Evolutionary conservation across 1,140 invertebrate species (phyloP).

Genomic region (Pristionchus pacificus): DNA sequence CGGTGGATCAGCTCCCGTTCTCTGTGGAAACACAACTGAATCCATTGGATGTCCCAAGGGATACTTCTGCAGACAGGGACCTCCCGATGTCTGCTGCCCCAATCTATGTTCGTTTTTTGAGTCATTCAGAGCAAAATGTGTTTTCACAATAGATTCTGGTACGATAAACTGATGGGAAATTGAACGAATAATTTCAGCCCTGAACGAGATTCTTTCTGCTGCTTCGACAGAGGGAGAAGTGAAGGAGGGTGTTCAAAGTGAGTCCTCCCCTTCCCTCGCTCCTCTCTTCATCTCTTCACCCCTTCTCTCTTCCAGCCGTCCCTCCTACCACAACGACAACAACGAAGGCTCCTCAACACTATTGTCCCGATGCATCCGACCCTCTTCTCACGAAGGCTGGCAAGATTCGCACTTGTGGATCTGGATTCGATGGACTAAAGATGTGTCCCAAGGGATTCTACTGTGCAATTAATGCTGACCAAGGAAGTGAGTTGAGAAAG

Average conservation of each 20-base stretch:
- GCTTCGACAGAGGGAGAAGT: too few relatives aligned
- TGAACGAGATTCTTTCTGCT: too few relatives aligned
- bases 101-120: constrained; percentile 8
- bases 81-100: constrained; percentile 55
- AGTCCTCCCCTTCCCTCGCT: too few relatives aligned
- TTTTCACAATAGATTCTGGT: too few relatives aligned
- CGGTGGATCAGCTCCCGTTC: constrained; percentile 44
- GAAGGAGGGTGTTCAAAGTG: too few relatives aligned
- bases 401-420: constrained; percentile 40
- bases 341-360: constrained; percentile 24
- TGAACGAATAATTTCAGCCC: too few relatives aligned
- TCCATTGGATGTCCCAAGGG: constrained; percentile 54
- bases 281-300: too few relatives aligned
- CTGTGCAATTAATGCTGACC: constrained; percentile 49
- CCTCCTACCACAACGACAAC: constrained; percentile 9
- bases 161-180: too few relatives aligned
- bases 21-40: constrained; percentile 55
- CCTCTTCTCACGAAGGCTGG: constrained; percentile 40
- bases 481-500: constrained; percentile 9
- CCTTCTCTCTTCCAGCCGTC: too few relatives aligned
- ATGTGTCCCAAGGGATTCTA: constrained; percentile 53
- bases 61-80: constrained; percentile 49
- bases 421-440: constrained; percentile 50
- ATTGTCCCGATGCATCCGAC: constrained; percentile 56
- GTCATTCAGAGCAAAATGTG: constrained; percentile 7